Percentiles rank a stretch among this genome's conserved stretches.
Conservation (phyloP, 2,113 vertebrate species). For the Phocoena phocoena region DNA sequence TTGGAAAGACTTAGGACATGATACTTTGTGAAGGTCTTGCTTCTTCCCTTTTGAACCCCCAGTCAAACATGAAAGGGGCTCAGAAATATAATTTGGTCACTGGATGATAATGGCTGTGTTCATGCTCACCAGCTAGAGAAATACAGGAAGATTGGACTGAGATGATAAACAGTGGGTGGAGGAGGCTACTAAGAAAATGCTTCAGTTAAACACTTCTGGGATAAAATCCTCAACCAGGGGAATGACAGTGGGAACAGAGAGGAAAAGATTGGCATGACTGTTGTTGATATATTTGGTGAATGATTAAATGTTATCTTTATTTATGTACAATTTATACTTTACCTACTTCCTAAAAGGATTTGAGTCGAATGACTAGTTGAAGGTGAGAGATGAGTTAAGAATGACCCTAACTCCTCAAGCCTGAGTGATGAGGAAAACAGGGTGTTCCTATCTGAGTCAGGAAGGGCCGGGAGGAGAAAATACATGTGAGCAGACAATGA, state of each 20-base stretch:
- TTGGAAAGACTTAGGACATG: background rate
- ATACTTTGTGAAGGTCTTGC: background rate
- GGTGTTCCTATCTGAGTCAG: background rate
- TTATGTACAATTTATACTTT: background rate
- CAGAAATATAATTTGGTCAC: background rate
- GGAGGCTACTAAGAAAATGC: background rate
- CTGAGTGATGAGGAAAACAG: background rate
- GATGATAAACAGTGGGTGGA: background rate
- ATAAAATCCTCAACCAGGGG: background rate
- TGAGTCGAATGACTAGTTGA: background rate
- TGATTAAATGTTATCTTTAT: background rate
- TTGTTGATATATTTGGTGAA: background rate
- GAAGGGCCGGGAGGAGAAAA: conserved; percentile 36
- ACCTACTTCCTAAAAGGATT: background rate
- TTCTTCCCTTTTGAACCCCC: background rate
- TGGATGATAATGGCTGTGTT: background rate
- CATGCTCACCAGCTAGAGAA: background rate
- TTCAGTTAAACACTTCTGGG: background rate
- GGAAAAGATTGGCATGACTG: background rate
- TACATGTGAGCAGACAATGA: conserved; percentile 11
- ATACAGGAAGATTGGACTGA: background rate
- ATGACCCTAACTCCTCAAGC: background rate
- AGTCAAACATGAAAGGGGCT: background rate
- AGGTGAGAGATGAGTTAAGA: background rate
- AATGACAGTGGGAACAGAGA: background rate